phyloP scores from a whole-genome alignment of 1,140 invertebrate genomes.

The Asbolus verrucosus region DNA sequence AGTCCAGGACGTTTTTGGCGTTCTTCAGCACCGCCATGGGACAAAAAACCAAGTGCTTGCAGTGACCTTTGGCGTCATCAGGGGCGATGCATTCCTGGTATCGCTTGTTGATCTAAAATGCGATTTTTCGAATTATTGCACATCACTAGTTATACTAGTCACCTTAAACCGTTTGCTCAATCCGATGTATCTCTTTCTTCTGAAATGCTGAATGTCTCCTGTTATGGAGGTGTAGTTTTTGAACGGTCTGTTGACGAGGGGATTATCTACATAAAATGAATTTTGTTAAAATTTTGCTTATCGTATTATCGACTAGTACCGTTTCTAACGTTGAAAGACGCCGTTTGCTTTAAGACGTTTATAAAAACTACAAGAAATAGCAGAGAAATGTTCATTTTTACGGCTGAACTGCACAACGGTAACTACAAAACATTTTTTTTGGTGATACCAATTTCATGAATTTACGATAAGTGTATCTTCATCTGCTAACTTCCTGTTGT shows the following conservation, averaged over 20 bases:
- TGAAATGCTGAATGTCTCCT: conserved; percentile 45
- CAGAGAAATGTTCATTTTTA: conserved; percentile 19
- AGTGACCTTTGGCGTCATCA: conserved; percentile 71
- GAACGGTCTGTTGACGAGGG: conserved; percentile 6
- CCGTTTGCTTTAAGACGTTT: conserved; percentile 1
- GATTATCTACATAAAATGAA: background rate
- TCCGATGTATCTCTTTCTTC: conserved; percentile 58
- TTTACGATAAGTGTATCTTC: conserved; percentile 20
- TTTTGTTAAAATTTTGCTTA: background rate
- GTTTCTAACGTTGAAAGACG: conserved; percentile 3
- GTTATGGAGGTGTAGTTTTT: background rate
- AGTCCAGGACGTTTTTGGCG: conserved; percentile 71
- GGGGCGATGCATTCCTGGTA: conserved; percentile 74
- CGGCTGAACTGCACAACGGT: background rate
- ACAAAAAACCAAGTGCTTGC: conserved; percentile 74
- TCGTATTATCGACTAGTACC: background rate
- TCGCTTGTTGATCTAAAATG: conserved; percentile 64
- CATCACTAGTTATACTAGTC: conserved; percentile 40
- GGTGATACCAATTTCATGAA: background rate
- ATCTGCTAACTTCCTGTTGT: conserved; percentile 17
- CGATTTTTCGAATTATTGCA: background rate
- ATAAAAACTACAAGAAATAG: background rate
- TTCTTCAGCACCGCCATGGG: conserved; percentile 70
- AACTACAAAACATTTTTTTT: conserved; percentile 3
- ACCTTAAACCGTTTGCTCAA: conserved; percentile 60